phyloP scores from a whole-genome alignment of 2,797 vertebrate species.

The Semotilus atromaculatus region DNA sequence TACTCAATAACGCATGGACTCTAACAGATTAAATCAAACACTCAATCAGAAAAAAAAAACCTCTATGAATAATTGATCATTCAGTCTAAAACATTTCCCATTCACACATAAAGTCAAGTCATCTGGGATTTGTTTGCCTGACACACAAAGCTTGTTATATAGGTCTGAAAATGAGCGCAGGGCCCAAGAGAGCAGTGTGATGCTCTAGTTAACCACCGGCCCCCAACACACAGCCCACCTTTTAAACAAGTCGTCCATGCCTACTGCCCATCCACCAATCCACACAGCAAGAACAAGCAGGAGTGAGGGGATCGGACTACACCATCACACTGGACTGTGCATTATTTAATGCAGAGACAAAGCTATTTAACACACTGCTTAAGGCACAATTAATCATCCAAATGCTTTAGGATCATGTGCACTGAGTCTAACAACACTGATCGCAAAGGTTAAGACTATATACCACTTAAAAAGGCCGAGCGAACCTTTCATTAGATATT shows the following conservation, averaged over 20 bases:
- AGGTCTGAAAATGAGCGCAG: constrained; percentile 77
- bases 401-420: constrained; percentile 4
- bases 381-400: neutral
- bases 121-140: constrained; percentile 58
- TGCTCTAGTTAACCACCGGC: constrained; percentile 70
- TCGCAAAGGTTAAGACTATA: neutral
- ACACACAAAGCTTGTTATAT: constrained; percentile 71
- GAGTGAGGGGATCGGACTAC: neutral
- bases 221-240: constrained; percentile 22
- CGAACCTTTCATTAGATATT: neutral
- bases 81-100: constrained; percentile 4
- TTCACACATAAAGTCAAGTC: constrained; percentile 28
- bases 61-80: constrained; percentile 1
- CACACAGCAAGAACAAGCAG: constrained; percentile 2
- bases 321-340: neutral
- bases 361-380: constrained; percentile 25
- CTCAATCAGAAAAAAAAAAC: neutral
- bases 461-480: neutral
- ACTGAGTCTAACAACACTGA: neutral
- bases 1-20: neutral
- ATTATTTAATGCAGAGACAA: neutral
- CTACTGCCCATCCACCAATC: neutral
- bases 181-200: constrained; percentile 69
- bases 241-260: constrained; percentile 23
- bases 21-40: neutral